These are phyloP conservation scores for Hylyphantes graminicola DNA, from an alignment of 1,140 invertebrate species.

Conservation along the genomic window DNA sequence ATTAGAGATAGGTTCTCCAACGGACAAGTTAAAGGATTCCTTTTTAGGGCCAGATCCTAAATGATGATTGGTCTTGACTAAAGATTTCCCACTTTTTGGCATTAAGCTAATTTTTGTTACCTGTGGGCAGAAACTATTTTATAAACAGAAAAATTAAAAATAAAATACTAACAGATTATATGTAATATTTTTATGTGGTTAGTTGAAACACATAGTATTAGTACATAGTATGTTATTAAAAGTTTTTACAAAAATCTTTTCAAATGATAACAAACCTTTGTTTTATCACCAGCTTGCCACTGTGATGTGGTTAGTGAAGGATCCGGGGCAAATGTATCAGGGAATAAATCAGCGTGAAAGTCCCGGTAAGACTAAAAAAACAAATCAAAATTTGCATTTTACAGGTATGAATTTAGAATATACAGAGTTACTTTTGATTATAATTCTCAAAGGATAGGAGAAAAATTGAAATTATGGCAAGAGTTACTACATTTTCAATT, in stretches of 20 bases:
- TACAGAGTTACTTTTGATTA: too few species aligned
- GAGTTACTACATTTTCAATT: too few species aligned
- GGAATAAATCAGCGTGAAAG: conserved; percentile 92
- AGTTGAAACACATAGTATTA: neutral
- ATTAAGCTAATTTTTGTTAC: conserved; percentile 79
- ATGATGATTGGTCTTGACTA: conserved; percentile 49
- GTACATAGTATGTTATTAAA: neutral
- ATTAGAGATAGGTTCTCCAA: neutral
- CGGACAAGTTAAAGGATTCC: conserved; percentile 7
- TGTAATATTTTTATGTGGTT: neutral
- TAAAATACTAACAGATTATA: neutral
- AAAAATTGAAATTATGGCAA: too few species aligned
- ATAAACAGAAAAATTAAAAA: neutral
- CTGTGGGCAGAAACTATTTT: neutral
- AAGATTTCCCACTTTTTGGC: conserved; percentile 70
- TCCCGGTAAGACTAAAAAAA: conserved; percentile 85
- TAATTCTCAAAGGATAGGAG: too few species aligned
- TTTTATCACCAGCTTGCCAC: conserved; percentile 71
- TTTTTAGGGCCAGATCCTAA: conserved; percentile 43
- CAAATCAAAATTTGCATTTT: too few species aligned
- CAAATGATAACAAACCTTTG: conserved; percentile 15
- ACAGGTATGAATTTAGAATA: too few species aligned
- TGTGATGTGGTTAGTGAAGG: conserved; percentile 80
- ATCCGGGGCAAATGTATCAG: conserved; percentile 82
- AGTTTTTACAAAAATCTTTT: neutral